Conservation (phyloP, 2,113 vertebrate genomes). For the Pycnonotus jocosus region DNA sequence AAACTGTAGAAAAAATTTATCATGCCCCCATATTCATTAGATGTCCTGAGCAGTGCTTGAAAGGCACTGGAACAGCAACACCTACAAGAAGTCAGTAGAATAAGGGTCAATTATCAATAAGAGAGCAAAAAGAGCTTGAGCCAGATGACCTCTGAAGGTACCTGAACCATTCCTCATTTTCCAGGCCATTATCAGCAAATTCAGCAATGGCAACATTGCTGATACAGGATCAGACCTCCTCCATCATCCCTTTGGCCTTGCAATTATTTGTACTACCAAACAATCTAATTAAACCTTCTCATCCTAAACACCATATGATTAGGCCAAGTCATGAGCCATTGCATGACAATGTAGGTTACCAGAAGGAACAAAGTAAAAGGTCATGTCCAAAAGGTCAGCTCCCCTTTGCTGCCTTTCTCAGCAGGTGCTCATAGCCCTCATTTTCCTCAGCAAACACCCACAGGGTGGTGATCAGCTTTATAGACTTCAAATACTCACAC, state of each 20-base stretch:
- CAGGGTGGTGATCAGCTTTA: neutral
- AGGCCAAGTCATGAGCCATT: neutral
- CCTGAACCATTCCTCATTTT: neutral
- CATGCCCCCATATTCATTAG: neutral
- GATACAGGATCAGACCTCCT: neutral
- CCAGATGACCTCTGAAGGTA: neutral
- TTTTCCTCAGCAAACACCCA: neutral
- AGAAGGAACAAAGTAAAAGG: neutral
- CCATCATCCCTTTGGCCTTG: neutral
- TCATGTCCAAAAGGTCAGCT: neutral
- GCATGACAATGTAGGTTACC: neutral
- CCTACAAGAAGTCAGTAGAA: neutral
- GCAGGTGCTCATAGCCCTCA: neutral
- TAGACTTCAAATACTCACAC: neutral
- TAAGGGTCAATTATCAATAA: neutral
- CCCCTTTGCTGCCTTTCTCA: neutral
- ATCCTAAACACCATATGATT: neutral
- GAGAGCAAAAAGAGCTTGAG: neutral
- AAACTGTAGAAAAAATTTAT: neutral
- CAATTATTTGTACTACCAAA: neutral
- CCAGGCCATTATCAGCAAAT: neutral
- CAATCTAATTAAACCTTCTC: neutral
- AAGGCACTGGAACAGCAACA: neutral
- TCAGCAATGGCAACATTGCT: neutral
- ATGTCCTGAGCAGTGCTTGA: neutral